phyloP scores from a whole-genome alignment of 2,113 vertebrate species.

The Elgaria multicarinata region DNA sequence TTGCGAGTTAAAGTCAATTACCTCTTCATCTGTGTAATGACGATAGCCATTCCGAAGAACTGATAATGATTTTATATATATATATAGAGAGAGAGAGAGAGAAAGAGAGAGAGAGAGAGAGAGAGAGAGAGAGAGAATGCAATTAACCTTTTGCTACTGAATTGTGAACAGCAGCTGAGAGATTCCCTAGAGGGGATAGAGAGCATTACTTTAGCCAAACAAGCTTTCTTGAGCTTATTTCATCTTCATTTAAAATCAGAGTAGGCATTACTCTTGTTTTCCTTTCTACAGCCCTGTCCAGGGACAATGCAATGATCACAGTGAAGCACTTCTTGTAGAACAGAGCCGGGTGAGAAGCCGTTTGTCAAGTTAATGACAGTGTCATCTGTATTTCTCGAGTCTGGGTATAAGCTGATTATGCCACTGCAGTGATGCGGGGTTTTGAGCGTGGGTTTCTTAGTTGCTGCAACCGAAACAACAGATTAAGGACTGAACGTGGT shows the following conservation, averaged over 20 bases:
- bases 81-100: too few relatives aligned
- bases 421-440: neutral
- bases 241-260: constrained; percentile 15
- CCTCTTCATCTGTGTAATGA: constrained; percentile 29
- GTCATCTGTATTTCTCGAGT: neutral
- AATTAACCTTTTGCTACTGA: constrained; percentile 50
- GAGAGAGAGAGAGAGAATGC: too few relatives aligned
- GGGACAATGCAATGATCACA: constrained; percentile 18
- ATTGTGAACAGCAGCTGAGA: constrained; percentile 12
- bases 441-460: neutral
- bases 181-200: constrained; percentile 25
- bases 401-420: neutral
- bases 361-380: constrained; percentile 3
- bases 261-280: constrained; percentile 26
- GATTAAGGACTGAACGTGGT: too few relatives aligned
- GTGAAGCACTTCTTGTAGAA: neutral
- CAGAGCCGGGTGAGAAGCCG: neutral
- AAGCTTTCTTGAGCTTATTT: constrained; percentile 12
- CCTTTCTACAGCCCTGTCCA: neutral
- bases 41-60: constrained; percentile 32
- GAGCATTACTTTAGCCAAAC: constrained; percentile 9
- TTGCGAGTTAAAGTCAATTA: constrained; percentile 44
- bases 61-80: constrained; percentile 13
- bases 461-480: neutral
- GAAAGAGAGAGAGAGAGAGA: too few relatives aligned